Evolutionary conservation across 1,140 invertebrate genomes (phyloP), one percentile per base, ranked within the genome.

Genomic region (Camponotus floridanus): DNA sequence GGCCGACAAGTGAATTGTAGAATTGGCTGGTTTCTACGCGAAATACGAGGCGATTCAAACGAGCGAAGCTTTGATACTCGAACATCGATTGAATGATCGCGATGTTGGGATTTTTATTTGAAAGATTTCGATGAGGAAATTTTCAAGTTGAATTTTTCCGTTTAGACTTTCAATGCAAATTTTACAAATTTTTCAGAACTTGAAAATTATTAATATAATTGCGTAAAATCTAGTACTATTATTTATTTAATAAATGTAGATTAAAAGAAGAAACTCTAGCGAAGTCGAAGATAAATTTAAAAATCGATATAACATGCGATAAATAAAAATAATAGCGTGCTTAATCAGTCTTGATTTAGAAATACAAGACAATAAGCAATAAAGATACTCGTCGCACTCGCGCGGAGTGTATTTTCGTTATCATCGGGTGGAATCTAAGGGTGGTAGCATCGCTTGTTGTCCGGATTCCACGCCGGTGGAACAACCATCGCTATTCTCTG

Each of bases 401-500:
- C 51, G 55, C 9, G 51, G 55, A 73, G 39, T 31, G 26, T 81
- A 81, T 81, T 83, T 61, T 59, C 67, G 67, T 73, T 73, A 81
- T 83, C 68, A 9, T 39, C 26, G 67, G 51, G 26, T 36, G 57
- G 26, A n/a, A 74, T 83, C 79, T 61, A 83, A 83, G 31, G 57
- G 55, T 51, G 9, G 39, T 48, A 45, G 55, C 26, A 9, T 73
- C 21, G 79, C 79, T 61, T 74, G 79, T 81, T 81, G 79, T 83
- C 73, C 39, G 59, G 57, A 83, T 83, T 83, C 68, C 68, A 74
- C 79, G 55, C 39, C n/a, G 39, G 55, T 36, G 42, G 79, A 74
- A 74, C 79, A 81, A 81, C 51, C 36, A 55, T 57, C 55, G 55
- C 68, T 31, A 74, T 83, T 83, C 83, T 80, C 73, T 55, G 74